phyloP scores from a whole-genome alignment of 2,113 vertebrate species.

The Brachypteracias leptosomus region DNA sequence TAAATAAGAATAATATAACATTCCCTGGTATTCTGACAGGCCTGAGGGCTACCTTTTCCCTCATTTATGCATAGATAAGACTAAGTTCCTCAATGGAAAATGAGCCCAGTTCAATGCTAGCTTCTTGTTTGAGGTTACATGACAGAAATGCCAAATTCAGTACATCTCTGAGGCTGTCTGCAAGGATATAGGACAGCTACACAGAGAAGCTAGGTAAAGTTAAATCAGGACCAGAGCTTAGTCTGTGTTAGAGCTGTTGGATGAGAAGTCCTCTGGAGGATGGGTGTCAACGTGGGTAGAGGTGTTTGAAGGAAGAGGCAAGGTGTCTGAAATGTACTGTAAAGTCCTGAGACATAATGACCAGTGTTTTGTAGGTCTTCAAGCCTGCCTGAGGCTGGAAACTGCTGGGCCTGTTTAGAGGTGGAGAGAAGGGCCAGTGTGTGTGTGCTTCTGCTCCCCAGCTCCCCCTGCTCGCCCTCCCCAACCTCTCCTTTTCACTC shows the following conservation, averaged over 20 bases:
- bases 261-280: neutral
- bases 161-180: neutral
- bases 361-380: neutral
- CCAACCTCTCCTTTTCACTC: neutral
- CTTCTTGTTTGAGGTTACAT: neutral
- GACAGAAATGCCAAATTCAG: neutral
- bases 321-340: neutral
- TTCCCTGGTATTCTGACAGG: neutral
- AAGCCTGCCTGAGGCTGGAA: neutral
- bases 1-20: neutral
- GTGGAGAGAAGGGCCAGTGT: neutral
- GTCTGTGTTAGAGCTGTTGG: neutral
- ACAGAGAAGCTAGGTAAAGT: neutral
- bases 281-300: neutral
- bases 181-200: neutral
- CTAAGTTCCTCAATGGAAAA: neutral
- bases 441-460: neutral
- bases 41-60: neutral
- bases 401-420: neutral
- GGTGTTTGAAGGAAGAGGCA: neutral
- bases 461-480: neutral
- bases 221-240: neutral
- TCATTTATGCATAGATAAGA: slow-evolving; percentile 20
- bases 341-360: neutral
- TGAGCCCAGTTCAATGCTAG: neutral